Percentiles rank a stretch among this genome's conserved stretches.
Conservation (phyloP, 1,140 invertebrate species). For the Spodoptera frugiperda region DNA sequence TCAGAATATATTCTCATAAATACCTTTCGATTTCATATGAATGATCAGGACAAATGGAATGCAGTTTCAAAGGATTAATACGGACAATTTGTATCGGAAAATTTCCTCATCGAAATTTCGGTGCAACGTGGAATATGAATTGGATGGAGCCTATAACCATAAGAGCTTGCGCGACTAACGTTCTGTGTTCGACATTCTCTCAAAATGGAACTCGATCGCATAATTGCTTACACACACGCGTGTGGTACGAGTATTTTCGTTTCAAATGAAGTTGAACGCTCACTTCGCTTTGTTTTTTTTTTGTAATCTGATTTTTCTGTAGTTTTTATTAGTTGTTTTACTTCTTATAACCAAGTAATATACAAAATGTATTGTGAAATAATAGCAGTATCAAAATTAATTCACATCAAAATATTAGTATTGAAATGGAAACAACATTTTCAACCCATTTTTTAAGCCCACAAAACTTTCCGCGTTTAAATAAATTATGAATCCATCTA, state of each 20-base stretch:
- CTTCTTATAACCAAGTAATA: too few species aligned
- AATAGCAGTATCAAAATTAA: too few species aligned
- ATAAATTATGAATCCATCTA: not conserved
- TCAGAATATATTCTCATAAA: too few species aligned
- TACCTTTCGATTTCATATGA: not conserved
- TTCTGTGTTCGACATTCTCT: not conserved
- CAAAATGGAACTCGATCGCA: constrained; percentile 5
- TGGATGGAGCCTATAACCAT: constrained; percentile 2
- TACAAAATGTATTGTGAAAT: too few species aligned
- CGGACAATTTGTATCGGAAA: constrained; percentile 1
- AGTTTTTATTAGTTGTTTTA: too few species aligned
- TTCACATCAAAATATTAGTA: too few species aligned
- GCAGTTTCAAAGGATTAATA: not conserved
- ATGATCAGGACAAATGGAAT: not conserved
- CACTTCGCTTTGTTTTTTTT: too few species aligned
- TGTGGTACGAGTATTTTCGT: not conserved
- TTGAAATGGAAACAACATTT: too few species aligned
- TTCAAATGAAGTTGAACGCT: not conserved
- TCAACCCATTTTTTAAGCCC: not conserved
- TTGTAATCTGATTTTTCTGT: too few species aligned
- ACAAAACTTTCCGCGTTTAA: not conserved
- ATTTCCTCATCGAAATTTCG: not conserved
- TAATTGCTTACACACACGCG: not conserved
- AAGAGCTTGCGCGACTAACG: not conserved
- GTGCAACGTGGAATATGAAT: constrained; percentile 10